Evolutionary conservation across 53 echinoderm and acorn worm genomes (phyloP).

Genomic region (Echinometra lucunter): DNA sequence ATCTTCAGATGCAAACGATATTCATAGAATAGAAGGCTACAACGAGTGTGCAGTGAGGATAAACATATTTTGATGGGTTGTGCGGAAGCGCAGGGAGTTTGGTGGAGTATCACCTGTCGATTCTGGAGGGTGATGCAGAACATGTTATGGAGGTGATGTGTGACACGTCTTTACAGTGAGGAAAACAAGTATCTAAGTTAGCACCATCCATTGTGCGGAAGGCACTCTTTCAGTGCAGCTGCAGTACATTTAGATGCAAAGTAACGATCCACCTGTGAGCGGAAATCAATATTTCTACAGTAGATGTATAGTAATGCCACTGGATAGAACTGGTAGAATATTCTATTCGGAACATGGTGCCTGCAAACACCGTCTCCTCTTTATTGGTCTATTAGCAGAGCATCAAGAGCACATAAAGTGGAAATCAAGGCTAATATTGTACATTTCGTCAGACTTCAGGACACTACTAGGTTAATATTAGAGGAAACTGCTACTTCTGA

Average conservation of each 20-base stretch:
- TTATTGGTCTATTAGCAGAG: neutral
- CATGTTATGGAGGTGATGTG: neutral
- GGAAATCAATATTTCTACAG: slow-evolving; percentile 38
- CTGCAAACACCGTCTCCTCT: neutral
- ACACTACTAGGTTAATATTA: neutral
- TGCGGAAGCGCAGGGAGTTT: neutral
- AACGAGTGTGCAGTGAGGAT: neutral
- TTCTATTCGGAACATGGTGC: neutral
- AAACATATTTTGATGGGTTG: neutral
- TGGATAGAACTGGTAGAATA: neutral
- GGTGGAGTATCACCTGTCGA: neutral
- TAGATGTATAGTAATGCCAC: slow-evolving; percentile 4
- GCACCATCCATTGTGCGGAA: neutral
- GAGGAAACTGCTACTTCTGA: neutral
- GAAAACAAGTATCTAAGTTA: neutral
- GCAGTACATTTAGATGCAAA: neutral
- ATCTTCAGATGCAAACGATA: neutral
- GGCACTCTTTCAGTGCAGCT: slow-evolving; percentile 34
- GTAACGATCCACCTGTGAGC: slow-evolving; percentile 39
- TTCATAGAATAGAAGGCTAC: neutral
- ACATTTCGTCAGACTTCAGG: neutral
- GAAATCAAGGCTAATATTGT: neutral
- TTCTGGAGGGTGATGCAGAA: neutral
- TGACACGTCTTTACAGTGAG: neutral
- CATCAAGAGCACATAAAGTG: no score